Evolutionary conservation across 2,888 invertebrate species (phyloP).

Genomic region (Scrobipalpa costella): DNA sequence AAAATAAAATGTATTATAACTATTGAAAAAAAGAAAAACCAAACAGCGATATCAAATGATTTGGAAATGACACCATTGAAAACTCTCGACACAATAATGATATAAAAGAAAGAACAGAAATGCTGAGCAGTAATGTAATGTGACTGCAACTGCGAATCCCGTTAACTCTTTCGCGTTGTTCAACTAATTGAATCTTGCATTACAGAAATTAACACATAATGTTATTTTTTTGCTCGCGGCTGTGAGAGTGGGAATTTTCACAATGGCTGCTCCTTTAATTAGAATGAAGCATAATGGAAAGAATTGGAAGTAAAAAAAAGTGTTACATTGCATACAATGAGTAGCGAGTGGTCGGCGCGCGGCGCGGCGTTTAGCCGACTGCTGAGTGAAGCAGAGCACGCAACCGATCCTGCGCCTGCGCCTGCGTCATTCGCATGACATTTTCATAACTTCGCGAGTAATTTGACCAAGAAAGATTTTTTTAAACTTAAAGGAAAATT

Average conservation of each 20-base stretch:
- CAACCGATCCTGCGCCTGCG: conserved; percentile 32
- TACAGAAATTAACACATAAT: conserved; percentile 60
- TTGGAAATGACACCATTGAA: background rate
- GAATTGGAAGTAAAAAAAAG: conserved; percentile 53
- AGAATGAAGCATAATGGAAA: conserved; percentile 55
- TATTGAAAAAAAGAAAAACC: background rate
- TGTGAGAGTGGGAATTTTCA: conserved; percentile 64
- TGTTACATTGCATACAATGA: conserved; percentile 57
- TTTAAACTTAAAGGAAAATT: no score
- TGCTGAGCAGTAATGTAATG: background rate
- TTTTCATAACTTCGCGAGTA: background rate
- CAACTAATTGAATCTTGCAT: conserved; percentile 51
- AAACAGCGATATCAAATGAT: background rate
- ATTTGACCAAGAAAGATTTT: no score
- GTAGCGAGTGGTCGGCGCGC: conserved; percentile 42
- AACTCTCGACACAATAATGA: background rate
- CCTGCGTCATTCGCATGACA: conserved; percentile 6
- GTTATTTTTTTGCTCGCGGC: conserved; percentile 52
- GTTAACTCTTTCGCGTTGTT: conserved; percentile 32
- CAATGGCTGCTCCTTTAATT: conserved; percentile 60
- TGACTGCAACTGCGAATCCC: conserved; percentile 27
- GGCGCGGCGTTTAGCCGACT: conserved; percentile 45
- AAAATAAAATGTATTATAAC: conserved; percentile 42
- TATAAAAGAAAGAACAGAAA: conserved; percentile 1
- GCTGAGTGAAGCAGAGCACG: conserved; percentile 47